Evolutionary conservation across 2,797 vertebrate species (phyloP), one percentile per base, ranked within the genome.

Genomic region (Nothura maculosa): DNA sequence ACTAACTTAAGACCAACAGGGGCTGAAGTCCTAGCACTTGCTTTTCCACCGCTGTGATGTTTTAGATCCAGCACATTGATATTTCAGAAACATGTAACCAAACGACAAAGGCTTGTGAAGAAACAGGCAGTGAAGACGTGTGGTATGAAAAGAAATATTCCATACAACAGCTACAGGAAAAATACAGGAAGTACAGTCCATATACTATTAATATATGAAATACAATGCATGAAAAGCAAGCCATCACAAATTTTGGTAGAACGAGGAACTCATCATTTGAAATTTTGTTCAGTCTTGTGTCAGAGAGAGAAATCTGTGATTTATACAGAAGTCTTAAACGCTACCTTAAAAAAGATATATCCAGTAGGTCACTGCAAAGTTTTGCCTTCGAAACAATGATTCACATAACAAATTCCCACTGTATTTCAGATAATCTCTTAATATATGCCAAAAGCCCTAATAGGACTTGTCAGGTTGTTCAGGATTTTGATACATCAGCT

Each of bases 401-500:
- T 86, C 62, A 67, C 34, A 76, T 58, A 74, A 78, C 36, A 30
- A 87, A 92, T 90, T 78, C 40, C 43, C 81, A 86, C 73, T 62
- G n/a, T 32, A 78, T 83, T 90, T 77, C 73, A 76, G 40, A 85
- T 81, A 55, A 86, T 91, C 70, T 77, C 27, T 73, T 85, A 80
- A 64, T 57, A 54, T 52, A 91, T 6, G 10, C 47, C 38, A 72
- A 91, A 82, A 87, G 42, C 1, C 55, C 45, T 81, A 75, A 7
- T 78, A 81, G 66, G 58, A 79, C 61, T 72, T 96, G 78, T 82
- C 90, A 95, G 47, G 21, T 36, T 34, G 79, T 87, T 93, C 70
- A 43, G 42, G 68, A 87, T 80, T 91, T 84, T 95, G 89, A 91
- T 95, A 40, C 61, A 94, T 75, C 85, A 92, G 61, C 79, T 81